Conservation (phyloP, 1,140 invertebrate genomes). For the Nylanderia fulva region DNA sequence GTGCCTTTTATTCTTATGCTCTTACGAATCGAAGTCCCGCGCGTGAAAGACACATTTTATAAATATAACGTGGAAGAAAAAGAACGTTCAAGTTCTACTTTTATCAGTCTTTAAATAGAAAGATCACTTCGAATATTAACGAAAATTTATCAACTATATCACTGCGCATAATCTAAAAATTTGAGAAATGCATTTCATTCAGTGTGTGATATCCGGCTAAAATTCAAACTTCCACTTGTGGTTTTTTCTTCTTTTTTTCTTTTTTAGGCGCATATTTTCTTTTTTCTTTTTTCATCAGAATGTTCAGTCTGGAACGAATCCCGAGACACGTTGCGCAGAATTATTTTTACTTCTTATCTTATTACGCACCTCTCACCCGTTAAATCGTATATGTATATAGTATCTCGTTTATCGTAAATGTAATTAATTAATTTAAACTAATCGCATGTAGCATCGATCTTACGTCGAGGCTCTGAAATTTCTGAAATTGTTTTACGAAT, state of each 20-base stretch:
- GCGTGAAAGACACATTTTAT: slow-evolving; percentile 25
- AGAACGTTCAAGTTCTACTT: slow-evolving; percentile 43
- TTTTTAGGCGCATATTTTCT: slow-evolving; percentile 16
- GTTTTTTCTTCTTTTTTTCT: too few species aligned
- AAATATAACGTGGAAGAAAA: slow-evolving; percentile 58
- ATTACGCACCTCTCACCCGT: slow-evolving; percentile 10
- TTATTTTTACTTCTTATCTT: slow-evolving; percentile 23
- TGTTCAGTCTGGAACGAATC: slow-evolving; percentile 1
- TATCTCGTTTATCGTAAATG: slow-evolving; percentile 41
- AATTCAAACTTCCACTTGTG: slow-evolving; percentile 36
- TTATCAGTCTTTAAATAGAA: slow-evolving; percentile 68
- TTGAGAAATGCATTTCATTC: slow-evolving; percentile 45
- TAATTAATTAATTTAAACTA: slow-evolving; percentile 55
- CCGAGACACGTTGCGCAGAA: neutral
- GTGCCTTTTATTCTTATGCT: slow-evolving; percentile 14
- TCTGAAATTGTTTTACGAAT: slow-evolving; percentile 24
- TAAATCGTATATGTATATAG: neutral
- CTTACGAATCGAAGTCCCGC: slow-evolving; percentile 26
- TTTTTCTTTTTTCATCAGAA: slow-evolving; percentile 34
- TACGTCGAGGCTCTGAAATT: slow-evolving; percentile 22
- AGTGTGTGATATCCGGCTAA: slow-evolving; percentile 20
- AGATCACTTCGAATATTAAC: slow-evolving; percentile 54
- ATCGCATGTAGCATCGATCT: slow-evolving; percentile 10
- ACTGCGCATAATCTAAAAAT: slow-evolving; percentile 38
- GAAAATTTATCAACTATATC: slow-evolving; percentile 30